Percentiles rank a stretch among this genome's conserved stretches.
Evolutionary conservation across 2,797 vertebrate genomes (phyloP).

Genomic region (Geotria australis): DNA sequence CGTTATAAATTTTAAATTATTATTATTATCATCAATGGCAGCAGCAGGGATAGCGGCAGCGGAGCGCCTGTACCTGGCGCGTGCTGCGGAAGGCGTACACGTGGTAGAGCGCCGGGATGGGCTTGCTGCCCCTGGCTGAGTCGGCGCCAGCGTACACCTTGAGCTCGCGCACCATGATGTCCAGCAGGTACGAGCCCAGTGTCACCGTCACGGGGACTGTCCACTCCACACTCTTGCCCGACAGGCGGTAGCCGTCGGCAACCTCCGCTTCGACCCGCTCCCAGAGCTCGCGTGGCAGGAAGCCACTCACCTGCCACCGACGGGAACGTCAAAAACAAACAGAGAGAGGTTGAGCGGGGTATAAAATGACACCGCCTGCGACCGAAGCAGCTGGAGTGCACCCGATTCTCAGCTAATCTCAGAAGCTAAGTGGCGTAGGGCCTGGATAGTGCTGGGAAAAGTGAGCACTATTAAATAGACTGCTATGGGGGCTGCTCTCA

Average conservation of each 20-base stretch:
- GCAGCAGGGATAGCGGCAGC: too few relatives aligned
- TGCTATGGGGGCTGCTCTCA: too few relatives aligned
- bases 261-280: constrained; percentile 17
- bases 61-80: constrained; percentile 26
- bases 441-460: too few relatives aligned
- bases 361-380: neutral
- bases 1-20: too few relatives aligned
- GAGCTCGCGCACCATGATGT: constrained; percentile 36
- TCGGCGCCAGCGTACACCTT: constrained; percentile 23
- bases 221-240: constrained; percentile 18
- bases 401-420: too few relatives aligned
- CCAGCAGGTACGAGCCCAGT: constrained; percentile 39
- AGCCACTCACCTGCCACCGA: constrained; percentile 9
- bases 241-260: constrained; percentile 15
- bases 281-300: constrained; percentile 47
- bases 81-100: constrained; percentile 55
- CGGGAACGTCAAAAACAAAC: neutral
- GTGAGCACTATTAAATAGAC: too few relatives aligned
- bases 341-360: neutral
- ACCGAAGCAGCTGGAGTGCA: too few relatives aligned
- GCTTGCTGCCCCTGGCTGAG: constrained; percentile 6
- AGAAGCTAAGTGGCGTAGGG: too few relatives aligned
- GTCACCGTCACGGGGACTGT: constrained; percentile 20
- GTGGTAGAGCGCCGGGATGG: constrained; percentile 57
- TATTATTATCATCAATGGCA: too few relatives aligned